phyloP scores from a whole-genome alignment of 92 coral and sea anemone species.

The Anthopleura xanthogrammica region DNA sequence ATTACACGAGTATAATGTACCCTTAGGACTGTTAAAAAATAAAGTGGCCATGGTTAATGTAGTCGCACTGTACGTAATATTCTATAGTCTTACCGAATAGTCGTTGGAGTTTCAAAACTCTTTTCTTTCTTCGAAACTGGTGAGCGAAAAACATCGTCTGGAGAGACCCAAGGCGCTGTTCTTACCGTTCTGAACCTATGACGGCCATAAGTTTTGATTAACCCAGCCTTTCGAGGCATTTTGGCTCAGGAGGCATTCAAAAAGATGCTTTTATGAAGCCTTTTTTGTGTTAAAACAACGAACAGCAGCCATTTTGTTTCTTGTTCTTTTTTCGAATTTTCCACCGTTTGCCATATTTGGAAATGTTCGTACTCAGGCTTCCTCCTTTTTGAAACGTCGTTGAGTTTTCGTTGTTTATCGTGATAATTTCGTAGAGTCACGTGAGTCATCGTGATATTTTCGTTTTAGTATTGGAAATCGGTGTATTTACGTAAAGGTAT shows the following conservation, averaged over 20 bases:
- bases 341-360: slow-evolving; percentile 34
- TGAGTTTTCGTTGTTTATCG: not conserved
- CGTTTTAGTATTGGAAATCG: no score
- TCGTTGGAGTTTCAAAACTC: slow-evolving; percentile 13
- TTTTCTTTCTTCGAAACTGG: slow-evolving; percentile 13
- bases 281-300: not conserved
- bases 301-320: not conserved
- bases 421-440: no score
- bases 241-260: not conserved
- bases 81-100: not conserved
- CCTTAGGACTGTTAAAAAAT: no score
- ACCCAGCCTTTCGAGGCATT: slow-evolving; percentile 62
- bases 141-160: slow-evolving; percentile 10
- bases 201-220: slow-evolving; percentile 83
- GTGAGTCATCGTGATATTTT: no score
- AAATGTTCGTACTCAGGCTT: not conserved
- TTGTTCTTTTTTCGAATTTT: slow-evolving; percentile 27
- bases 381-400: not conserved
- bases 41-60: no score
- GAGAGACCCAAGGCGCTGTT: slow-evolving; percentile 8
- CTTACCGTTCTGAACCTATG: slow-evolving; percentile 70
- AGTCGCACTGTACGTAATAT: no score
- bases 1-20: no score
- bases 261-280: not conserved
- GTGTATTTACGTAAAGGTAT: no score